Percentiles rank a stretch among this genome's conserved stretches.
Conservation (phyloP, 2,797 vertebrate species). For the Denticeps clupeoides region DNA sequence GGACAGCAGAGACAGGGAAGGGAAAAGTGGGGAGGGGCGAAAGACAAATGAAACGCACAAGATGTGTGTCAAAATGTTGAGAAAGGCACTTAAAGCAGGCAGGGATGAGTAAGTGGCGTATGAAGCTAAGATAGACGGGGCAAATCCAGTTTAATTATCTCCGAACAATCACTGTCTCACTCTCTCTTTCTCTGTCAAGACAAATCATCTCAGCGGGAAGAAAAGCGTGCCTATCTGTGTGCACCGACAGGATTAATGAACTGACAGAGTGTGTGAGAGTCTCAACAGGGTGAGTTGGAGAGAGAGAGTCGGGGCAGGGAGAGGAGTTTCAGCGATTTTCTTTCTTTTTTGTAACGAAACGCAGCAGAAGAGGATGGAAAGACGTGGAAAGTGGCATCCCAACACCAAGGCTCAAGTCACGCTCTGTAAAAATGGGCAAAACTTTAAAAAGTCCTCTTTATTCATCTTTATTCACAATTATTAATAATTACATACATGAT, state of each 20-base stretch:
- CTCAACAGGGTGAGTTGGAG: constrained; percentile 14
- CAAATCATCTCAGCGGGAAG: constrained; percentile 28
- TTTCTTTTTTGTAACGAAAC: too few species aligned
- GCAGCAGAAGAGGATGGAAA: too few species aligned
- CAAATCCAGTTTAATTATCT: constrained; percentile 32
- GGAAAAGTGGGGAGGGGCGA: not conserved
- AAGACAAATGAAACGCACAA: constrained; percentile 31
- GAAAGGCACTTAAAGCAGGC: constrained; percentile 42
- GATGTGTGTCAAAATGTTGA: constrained; percentile 39
- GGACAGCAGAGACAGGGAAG: constrained; percentile 1
- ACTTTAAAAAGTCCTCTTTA: too few species aligned
- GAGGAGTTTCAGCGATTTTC: not conserved
- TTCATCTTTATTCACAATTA: too few species aligned
- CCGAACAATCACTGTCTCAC: constrained; percentile 33
- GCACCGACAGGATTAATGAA: constrained; percentile 41
- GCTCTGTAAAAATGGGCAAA: too few species aligned
- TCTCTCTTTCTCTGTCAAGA: constrained; percentile 36
- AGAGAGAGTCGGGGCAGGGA: not conserved
- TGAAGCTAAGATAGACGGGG: constrained; percentile 23
- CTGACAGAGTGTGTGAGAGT: constrained; percentile 37
- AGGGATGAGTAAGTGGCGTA: constrained; percentile 32
- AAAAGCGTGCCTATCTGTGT: constrained; percentile 35
- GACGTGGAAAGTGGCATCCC: too few species aligned
- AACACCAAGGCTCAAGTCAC: too few species aligned
- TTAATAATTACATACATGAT: too few species aligned